These are phyloP conservation scores for Drosophila tropicalis DNA, from an alignment of 1,140 invertebrate genomes.

Conservation along the genomic window DNA sequence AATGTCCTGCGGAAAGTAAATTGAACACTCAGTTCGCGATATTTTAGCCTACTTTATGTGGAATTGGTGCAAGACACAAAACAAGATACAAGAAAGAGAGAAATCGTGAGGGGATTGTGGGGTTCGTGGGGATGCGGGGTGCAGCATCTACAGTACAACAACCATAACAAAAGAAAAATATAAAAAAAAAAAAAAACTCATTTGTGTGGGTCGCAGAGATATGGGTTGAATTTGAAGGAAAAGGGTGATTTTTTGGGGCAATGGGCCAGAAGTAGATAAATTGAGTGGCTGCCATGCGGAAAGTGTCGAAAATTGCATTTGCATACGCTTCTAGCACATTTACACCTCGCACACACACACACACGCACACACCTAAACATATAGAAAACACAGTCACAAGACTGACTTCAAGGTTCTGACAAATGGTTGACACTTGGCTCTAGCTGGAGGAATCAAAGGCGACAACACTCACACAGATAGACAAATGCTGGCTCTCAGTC, in stretches of 20 bases:
- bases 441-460: conserved; percentile 15
- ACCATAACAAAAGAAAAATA: conserved; percentile 11
- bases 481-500: conserved; percentile 11
- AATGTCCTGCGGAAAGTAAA: conserved; percentile 84
- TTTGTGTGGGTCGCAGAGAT: neutral
- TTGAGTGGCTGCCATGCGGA: conserved; percentile 63
- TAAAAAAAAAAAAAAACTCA: conserved; percentile 9
- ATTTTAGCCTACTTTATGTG: neutral
- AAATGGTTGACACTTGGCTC: conserved; percentile 16
- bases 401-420: conserved; percentile 3
- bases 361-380: neutral
- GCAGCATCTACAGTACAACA: conserved; percentile 46
- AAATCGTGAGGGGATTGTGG: no score
- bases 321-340: conserved; percentile 61
- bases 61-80: neutral
- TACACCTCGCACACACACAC: conserved; percentile 37
- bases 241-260: conserved; percentile 5
- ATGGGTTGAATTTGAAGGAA: neutral
- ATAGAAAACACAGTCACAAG: neutral
- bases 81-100: conserved; percentile 7
- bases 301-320: conserved; percentile 77
- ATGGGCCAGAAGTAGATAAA: conserved; percentile 47
- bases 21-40: conserved; percentile 11
- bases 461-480: conserved; percentile 9
- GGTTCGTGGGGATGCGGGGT: neutral